phyloP scores from a whole-genome alignment of 2,888 invertebrate genomes.

The Drosophila kanekoi region DNA sequence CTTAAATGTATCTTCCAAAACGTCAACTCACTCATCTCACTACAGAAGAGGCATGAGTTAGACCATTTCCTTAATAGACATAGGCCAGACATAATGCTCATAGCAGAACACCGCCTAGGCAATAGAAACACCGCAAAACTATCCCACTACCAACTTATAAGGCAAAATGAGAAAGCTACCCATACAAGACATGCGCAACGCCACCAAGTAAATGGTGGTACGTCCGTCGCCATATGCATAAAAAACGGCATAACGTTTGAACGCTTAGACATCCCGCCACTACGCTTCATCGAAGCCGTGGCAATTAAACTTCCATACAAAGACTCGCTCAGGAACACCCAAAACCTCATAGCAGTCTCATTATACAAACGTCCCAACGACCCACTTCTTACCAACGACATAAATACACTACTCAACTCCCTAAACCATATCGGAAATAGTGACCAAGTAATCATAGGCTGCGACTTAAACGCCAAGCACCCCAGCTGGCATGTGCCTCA shows the following conservation, averaged over 20 bases:
- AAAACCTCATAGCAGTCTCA: background rate
- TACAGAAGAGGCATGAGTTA: slow-evolving; percentile 12
- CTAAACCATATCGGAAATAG: too few relatives aligned
- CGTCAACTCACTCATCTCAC: background rate
- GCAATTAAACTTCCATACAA: background rate
- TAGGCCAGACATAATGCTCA: slow-evolving; percentile 13
- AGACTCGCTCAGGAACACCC: background rate
- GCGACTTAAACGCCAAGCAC: too few relatives aligned
- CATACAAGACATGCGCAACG: slow-evolving; percentile 5
- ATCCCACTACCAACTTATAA: background rate
- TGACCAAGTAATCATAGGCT: too few relatives aligned
- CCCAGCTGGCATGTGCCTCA: too few relatives aligned
- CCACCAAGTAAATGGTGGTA: background rate
- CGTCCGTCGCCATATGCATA: too few relatives aligned
- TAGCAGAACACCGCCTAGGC: slow-evolving; percentile 5
- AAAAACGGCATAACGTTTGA: background rate
- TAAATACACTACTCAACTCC: too few relatives aligned
- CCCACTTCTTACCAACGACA: too few relatives aligned
- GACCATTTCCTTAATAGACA: slow-evolving; percentile 1
- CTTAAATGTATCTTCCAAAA: slow-evolving; percentile 16
- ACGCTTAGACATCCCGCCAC: background rate
- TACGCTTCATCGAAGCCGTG: slow-evolving; percentile 3
- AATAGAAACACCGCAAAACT: background rate
- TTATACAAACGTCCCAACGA: slow-evolving; percentile 1
- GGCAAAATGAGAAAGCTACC: background rate